phyloP scores from a whole-genome alignment of 2,113 vertebrate species.

The Rhynchopsitta pachyrhyncha region DNA sequence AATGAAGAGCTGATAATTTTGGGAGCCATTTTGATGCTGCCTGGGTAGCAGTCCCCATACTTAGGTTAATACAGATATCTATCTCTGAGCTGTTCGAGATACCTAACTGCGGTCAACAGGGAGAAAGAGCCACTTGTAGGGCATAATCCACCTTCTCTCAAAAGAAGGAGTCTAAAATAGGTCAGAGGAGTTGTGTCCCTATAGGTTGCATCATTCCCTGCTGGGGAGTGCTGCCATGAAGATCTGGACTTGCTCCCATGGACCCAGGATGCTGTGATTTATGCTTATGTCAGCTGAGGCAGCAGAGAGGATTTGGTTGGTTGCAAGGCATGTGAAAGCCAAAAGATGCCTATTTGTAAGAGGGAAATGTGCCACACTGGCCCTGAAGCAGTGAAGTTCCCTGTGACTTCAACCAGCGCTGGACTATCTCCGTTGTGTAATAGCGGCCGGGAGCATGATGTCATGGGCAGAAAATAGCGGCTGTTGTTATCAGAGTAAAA shows the following conservation, averaged over 20 bases:
- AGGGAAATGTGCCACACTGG: accelerated
- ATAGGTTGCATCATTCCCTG: neutral
- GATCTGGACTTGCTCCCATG: neutral
- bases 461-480: slow-evolving; percentile 35
- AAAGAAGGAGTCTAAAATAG: neutral
- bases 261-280: neutral
- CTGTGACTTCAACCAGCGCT: neutral
- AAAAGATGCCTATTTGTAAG: accelerated
- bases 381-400: neutral
- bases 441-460: neutral
- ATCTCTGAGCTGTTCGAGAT: neutral
- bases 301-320: neutral
- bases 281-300: neutral
- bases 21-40: neutral
- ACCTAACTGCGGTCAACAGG: neutral
- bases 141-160: neutral
- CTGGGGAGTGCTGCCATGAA: neutral
- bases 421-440: neutral
- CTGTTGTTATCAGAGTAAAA: slow-evolving; percentile 31
- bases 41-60: neutral
- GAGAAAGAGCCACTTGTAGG: neutral
- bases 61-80: neutral
- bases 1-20: neutral
- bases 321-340: neutral
- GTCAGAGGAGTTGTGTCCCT: neutral